These are phyloP conservation scores for Odocoileus virginianus DNA, from an alignment of 2,113 vertebrate species.

Conservation along the genomic window DNA sequence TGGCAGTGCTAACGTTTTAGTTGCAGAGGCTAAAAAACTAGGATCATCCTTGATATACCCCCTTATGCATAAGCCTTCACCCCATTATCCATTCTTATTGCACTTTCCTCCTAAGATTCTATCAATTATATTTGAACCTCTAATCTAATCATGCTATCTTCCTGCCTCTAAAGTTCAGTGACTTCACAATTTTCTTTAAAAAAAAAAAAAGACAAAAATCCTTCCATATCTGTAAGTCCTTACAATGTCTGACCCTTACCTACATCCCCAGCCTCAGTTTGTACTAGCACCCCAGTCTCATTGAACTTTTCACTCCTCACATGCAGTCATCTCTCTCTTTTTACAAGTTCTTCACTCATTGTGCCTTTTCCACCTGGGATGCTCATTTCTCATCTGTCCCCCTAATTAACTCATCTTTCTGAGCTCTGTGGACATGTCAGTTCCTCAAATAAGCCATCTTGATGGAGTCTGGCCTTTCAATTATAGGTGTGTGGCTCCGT, in stretches of 20 bases:
- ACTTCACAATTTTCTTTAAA: not conserved
- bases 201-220: not conserved
- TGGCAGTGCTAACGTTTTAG: not conserved
- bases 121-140: not conserved
- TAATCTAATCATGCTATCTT: not conserved
- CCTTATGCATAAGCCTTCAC: not conserved
- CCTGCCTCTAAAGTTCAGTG: not conserved
- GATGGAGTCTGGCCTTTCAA: not conserved
- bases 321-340: not conserved
- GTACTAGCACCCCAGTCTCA: too few species aligned
- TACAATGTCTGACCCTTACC: not conserved
- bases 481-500: not conserved
- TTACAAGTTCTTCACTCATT: not conserved
- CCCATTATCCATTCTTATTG: not conserved
- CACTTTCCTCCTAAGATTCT: not conserved
- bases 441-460: not conserved
- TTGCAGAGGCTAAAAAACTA: not conserved
- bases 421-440: not conserved
- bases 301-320: not conserved
- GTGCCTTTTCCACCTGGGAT: not conserved
- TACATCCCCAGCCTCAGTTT: not conserved
- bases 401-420: not conserved
- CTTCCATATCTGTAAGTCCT: not conserved
- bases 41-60: not conserved
- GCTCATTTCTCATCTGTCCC: not conserved